These are phyloP conservation scores for Xestoiulus laeticollis DNA, from an alignment of 2,888 invertebrate genomes.

Conservation along the genomic window DNA sequence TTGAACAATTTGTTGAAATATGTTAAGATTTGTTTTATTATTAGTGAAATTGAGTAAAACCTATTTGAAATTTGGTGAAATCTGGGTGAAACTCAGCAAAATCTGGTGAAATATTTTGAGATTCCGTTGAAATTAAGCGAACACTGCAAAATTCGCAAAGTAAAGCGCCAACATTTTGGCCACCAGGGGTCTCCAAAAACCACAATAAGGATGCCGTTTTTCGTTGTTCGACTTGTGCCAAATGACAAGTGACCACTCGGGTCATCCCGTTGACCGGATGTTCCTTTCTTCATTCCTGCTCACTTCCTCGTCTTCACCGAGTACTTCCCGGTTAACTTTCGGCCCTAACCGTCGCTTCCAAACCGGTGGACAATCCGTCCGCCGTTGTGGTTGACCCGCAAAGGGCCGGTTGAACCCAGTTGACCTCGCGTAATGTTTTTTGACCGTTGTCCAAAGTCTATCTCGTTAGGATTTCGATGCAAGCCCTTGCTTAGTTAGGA, in stretches of 20 bases:
- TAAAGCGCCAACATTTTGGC: background rate
- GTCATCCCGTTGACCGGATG: background rate
- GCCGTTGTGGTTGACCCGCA: background rate
- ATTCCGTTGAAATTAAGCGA: too few relatives aligned
- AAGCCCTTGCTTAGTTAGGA: conserved; percentile 26
- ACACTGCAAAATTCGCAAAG: too few relatives aligned
- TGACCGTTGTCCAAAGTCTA: conserved; percentile 17
- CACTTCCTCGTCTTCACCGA: background rate
- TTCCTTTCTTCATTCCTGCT: conserved; percentile 26
- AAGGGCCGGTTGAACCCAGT: too few relatives aligned
- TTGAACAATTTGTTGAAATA: too few relatives aligned
- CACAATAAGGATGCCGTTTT: too few relatives aligned
- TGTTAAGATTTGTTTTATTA: too few relatives aligned
- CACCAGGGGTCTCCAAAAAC: background rate
- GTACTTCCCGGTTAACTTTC: background rate
- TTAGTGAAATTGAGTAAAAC: too few relatives aligned
- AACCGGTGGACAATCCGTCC: background rate
- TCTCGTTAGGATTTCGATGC: background rate
- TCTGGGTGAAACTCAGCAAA: too few relatives aligned
- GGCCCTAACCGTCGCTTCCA: background rate
- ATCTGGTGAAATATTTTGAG: too few relatives aligned
- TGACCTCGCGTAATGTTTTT: background rate
- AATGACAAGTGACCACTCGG: background rate
- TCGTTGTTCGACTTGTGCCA: too few relatives aligned
- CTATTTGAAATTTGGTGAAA: too few relatives aligned